Conservation (phyloP, 2,113 vertebrate species). For the Protobothrops mucrosquamatus region DNA sequence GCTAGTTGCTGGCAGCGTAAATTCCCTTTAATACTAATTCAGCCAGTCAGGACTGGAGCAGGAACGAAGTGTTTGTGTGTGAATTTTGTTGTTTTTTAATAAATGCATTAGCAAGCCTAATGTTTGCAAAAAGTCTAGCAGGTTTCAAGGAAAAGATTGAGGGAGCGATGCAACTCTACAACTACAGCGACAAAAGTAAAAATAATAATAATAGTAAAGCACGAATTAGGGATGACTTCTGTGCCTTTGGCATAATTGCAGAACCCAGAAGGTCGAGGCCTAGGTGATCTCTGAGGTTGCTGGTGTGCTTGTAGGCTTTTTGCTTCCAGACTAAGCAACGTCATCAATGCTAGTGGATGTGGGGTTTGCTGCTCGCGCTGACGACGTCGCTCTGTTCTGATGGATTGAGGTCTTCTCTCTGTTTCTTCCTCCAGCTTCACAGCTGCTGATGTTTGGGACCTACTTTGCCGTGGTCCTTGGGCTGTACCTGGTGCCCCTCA, state of each 20-base stretch:
- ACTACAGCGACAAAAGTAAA: background rate
- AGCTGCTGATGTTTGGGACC: slow-evolving; percentile 75
- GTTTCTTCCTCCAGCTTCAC: slow-evolving; percentile 72
- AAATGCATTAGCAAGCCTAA: background rate
- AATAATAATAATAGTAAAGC: background rate
- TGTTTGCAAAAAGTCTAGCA: background rate
- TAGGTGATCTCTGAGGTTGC: background rate
- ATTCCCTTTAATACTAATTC: background rate
- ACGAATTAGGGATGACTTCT: background rate
- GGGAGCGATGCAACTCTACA: background rate
- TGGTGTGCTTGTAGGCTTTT: background rate
- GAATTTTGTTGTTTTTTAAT: background rate
- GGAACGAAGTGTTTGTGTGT: background rate
- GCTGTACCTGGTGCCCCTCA: slow-evolving; percentile 85
- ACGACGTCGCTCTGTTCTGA: background rate
- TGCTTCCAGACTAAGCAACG: background rate
- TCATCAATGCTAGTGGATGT: background rate
- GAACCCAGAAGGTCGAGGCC: background rate
- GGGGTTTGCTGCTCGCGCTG: background rate
- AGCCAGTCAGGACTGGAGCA: background rate
- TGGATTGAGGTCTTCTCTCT: background rate
- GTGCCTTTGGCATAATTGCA: background rate
- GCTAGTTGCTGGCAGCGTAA: background rate
- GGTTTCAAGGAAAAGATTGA: background rate
- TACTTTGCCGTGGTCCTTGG: slow-evolving; percentile 80